Evolutionary conservation across 2,888 invertebrate species (phyloP).

Genomic region (Callimorpha dominula): DNA sequence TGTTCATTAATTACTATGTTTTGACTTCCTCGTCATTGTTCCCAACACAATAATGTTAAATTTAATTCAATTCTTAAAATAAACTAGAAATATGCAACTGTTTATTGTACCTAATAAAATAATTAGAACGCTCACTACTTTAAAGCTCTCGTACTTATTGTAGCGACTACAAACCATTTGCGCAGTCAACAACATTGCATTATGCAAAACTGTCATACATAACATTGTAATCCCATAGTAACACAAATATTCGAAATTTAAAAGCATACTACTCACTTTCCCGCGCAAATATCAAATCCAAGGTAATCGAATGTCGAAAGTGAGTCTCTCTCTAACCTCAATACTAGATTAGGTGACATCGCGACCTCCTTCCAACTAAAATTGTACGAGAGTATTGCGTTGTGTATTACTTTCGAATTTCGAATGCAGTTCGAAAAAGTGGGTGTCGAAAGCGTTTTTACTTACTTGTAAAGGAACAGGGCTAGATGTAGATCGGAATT

Average conservation of each 20-base stretch:
- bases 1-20: too few relatives aligned
- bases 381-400: slow-evolving; percentile 20
- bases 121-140: too few relatives aligned
- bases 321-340: slow-evolving; percentile 34
- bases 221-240: background rate
- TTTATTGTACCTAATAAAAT: too few relatives aligned
- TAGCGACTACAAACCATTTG: too few relatives aligned
- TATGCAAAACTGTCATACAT: too few relatives aligned
- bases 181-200: too few relatives aligned
- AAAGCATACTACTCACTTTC: background rate
- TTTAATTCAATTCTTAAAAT: too few relatives aligned
- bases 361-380: slow-evolving; percentile 34
- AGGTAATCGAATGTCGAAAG: slow-evolving; percentile 34
- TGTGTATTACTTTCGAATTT: slow-evolving; percentile 45
- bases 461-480: background rate
- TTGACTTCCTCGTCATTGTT: too few relatives aligned
- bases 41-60: too few relatives aligned
- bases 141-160: too few relatives aligned
- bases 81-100: too few relatives aligned
- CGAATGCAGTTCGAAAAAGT: slow-evolving; percentile 27
- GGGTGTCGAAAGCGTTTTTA: background rate
- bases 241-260: background rate
- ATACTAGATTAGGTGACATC: slow-evolving; percentile 25
- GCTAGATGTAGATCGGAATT: background rate
- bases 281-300: slow-evolving; percentile 5